Evolutionary conservation across 2,888 invertebrate genomes (phyloP).

Genomic region (Callyntrura guangdongensis): DNA sequence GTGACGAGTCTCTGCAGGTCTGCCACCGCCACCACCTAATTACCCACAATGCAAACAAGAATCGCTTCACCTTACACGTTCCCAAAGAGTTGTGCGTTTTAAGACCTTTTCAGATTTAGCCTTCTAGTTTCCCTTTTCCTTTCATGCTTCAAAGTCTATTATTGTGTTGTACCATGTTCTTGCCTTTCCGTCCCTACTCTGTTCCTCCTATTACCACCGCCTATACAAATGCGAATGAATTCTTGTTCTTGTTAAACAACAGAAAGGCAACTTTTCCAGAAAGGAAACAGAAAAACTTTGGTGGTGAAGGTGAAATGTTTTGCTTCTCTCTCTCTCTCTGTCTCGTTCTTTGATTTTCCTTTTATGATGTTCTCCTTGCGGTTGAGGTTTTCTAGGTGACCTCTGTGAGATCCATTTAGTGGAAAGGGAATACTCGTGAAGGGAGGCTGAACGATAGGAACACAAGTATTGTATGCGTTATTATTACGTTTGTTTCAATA

Average conservation of each 20-base stretch:
- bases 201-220: background rate
- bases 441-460: background rate
- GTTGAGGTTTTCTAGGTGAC: constrained; percentile 73
- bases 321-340: constrained; percentile 45
- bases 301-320: constrained; percentile 69
- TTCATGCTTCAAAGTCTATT: constrained; percentile 51
- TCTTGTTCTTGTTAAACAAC: constrained; percentile 63
- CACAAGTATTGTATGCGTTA: constrained; percentile 22
- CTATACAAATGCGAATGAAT: constrained; percentile 61
- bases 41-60: constrained; percentile 69
- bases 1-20: constrained; percentile 4
- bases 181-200: background rate
- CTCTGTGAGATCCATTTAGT: constrained; percentile 65
- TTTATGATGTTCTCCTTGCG: constrained; percentile 56
- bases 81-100: constrained; percentile 60
- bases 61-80: constrained; percentile 22
- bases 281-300: constrained; percentile 65
- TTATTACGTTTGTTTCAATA: constrained; percentile 65
- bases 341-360: constrained; percentile 59
- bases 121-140: constrained; percentile 8
- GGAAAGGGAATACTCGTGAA: constrained; percentile 32
- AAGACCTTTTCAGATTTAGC: constrained; percentile 22
- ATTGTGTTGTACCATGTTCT: constrained; percentile 11
- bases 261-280: constrained; percentile 70
- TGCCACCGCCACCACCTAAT: constrained; percentile 53